Evolutionary conservation across 2,888 invertebrate species (phyloP).

Genomic region (Netelia inedita): DNA sequence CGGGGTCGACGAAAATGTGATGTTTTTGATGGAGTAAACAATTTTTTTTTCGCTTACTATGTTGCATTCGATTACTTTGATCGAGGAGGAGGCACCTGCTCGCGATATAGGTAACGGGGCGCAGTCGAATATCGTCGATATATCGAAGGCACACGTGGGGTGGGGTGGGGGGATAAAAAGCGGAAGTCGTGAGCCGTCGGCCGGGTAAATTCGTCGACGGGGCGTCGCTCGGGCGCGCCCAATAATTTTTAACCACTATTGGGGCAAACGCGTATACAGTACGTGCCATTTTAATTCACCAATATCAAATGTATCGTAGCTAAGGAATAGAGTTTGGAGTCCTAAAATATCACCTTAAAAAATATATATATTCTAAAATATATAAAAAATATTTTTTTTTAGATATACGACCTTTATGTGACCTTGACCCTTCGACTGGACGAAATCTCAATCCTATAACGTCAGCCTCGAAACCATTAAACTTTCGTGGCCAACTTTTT

Average conservation of each 20-base stretch:
- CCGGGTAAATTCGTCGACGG: conserved; percentile 45
- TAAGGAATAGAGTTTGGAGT: too few species aligned
- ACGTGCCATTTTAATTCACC: too few species aligned
- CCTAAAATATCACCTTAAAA: too few species aligned
- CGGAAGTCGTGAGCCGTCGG: conserved; percentile 36
- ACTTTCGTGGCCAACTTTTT: too few species aligned
- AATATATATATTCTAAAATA: too few species aligned
- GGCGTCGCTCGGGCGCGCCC: conserved; percentile 41
- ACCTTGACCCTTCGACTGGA: too few species aligned
- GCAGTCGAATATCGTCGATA: background rate
- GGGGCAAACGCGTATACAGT: too few species aligned
- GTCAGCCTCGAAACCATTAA: too few species aligned
- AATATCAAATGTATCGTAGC: too few species aligned
- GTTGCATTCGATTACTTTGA: background rate
- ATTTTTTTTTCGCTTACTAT: background rate
- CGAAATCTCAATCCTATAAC: too few species aligned
- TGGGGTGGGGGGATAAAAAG: conserved; percentile 8
- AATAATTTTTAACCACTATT: conserved; percentile 34
- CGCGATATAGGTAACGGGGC: background rate
- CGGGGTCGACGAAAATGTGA: background rate
- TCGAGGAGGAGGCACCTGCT: background rate
- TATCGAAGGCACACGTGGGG: background rate
- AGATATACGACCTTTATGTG: too few species aligned
- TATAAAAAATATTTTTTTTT: too few species aligned
- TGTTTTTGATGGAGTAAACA: background rate